Conservation (phyloP, 2,888 invertebrate genomes). For the Nasonia oneida region DNA sequence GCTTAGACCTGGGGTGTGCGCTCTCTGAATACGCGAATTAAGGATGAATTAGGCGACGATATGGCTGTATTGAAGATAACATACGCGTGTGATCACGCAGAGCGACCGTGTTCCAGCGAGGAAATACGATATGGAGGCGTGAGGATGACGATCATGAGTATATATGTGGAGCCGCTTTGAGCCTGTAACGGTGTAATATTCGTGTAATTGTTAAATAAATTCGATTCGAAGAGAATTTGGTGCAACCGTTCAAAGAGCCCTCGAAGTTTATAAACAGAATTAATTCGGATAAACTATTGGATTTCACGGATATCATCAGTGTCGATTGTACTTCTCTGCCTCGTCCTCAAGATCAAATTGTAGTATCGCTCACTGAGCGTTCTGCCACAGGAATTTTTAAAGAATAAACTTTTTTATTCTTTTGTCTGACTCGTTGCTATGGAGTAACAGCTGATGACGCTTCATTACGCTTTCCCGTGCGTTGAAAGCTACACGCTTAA, state of each 20-base stretch:
- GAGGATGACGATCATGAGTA: too few species aligned
- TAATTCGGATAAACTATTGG: too few species aligned
- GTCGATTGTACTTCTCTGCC: background rate
- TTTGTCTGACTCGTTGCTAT: background rate
- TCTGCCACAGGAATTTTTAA: too few species aligned
- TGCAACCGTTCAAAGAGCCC: too few species aligned
- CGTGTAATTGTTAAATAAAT: background rate
- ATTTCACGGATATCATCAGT: background rate
- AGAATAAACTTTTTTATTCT: too few species aligned
- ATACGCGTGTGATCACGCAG: too few species aligned
- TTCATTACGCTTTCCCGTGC: conserved; percentile 4
- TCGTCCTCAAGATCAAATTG: too few species aligned
- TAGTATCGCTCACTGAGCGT: too few species aligned
- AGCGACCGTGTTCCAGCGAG: background rate
- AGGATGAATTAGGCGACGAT: background rate
- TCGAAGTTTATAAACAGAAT: background rate
- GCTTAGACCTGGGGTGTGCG: background rate
- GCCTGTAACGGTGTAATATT: background rate
- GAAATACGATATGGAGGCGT: too few species aligned
- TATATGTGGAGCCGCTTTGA: background rate
- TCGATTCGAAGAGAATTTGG: background rate
- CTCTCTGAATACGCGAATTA: conserved; percentile 4
- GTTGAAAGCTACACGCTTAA: background rate
- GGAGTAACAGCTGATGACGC: background rate
- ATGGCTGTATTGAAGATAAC: conserved; percentile 5